A percentile compares a stretch with the other conserved stretches of the same genome.
phyloP scores from a whole-genome alignment of 2,797 vertebrate species.

The Carapus acus region DNA sequence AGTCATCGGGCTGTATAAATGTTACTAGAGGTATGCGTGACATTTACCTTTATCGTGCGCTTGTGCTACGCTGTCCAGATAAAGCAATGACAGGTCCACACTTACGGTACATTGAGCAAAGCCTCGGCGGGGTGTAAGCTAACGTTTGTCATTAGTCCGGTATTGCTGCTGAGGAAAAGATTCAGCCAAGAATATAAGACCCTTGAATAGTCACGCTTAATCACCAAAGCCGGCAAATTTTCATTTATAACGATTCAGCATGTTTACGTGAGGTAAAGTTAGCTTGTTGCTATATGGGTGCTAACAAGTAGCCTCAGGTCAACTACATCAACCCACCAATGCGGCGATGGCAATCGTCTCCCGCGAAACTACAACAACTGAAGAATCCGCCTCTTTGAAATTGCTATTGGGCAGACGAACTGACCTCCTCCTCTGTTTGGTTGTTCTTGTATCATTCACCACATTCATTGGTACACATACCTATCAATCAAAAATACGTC shows the following conservation, averaged over 20 bases:
- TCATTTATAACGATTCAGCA: background rate
- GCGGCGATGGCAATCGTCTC: no score
- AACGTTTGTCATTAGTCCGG: slow-evolving; percentile 46
- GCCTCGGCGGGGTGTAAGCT: slow-evolving; percentile 39
- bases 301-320: slow-evolving; percentile 5
- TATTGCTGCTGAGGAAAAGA: background rate
- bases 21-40: no score
- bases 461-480: slow-evolving; percentile 21
- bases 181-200: background rate
- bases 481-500: no score
- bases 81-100: background rate
- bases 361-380: slow-evolving; percentile 22
- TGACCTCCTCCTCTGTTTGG: slow-evolving; percentile 27
- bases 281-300: background rate
- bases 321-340: slow-evolving; percentile 22
- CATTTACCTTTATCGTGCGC: no score
- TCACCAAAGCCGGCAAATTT: background rate
- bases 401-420: slow-evolving; percentile 44
- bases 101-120: slow-evolving; percentile 19
- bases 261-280: background rate
- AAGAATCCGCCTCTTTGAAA: background rate
- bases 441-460: accelerated
- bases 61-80: no score
- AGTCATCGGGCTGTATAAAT: no score
- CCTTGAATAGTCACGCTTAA: accelerated